A percentile compares a stretch with the other conserved stretches of the same genome.
Evolutionary conservation across 2,113 vertebrate genomes (phyloP).

Genomic region (Oenanthe melanoleuca): DNA sequence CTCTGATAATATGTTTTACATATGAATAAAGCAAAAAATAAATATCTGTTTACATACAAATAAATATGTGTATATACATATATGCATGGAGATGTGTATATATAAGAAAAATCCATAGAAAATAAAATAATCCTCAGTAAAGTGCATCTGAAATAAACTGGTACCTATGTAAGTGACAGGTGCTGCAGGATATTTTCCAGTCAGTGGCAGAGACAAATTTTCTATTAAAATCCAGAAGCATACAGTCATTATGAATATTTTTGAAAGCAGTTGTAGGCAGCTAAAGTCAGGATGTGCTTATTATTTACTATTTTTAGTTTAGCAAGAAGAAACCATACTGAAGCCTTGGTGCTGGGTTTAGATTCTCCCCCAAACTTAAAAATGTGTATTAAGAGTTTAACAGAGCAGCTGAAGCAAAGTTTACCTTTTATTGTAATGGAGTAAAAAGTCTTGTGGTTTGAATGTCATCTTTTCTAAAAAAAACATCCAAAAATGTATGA

Average conservation of each 20-base stretch:
- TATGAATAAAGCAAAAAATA: not conserved
- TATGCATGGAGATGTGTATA: accelerated
- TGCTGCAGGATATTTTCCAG: not conserved
- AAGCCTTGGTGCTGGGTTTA: not conserved
- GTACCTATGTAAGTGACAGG: not conserved
- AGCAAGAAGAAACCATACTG: not conserved
- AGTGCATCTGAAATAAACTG: not conserved
- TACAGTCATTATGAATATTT: not conserved
- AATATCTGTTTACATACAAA: not conserved
- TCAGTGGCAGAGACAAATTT: not conserved
- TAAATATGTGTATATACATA: not conserved
- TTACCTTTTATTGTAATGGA: not conserved
- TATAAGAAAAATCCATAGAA: not conserved
- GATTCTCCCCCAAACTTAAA: not conserved
- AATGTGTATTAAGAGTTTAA: not conserved
- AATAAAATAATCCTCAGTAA: not conserved
- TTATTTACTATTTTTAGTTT: not conserved
- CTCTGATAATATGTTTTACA: not conserved
- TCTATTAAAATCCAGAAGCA: not conserved
- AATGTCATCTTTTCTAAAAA: not conserved
- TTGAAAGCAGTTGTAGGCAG: not conserved
- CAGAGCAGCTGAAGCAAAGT: not conserved
- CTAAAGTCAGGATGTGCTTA: not conserved
- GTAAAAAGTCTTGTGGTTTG: not conserved
- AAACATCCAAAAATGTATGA: not conserved